Percentiles rank a stretch among this genome's conserved stretches.
Evolutionary conservation across 92 coral and sea anemone genomes (phyloP).

Genomic region (Palythoa grandiflora): DNA sequence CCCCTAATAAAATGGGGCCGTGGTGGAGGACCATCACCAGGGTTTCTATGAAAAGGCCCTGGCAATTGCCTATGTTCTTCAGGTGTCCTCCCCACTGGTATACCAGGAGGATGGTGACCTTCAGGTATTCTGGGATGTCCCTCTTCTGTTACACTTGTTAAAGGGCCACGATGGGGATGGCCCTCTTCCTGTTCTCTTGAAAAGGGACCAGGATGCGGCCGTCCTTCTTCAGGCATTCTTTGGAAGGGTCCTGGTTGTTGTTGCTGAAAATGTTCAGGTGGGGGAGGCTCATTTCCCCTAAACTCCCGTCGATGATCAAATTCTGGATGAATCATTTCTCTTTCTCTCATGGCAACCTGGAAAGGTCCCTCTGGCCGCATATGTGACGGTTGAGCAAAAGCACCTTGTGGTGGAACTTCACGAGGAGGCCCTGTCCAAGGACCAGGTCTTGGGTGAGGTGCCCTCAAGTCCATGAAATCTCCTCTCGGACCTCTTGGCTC

Average conservation of each 20-base stretch:
- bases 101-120: constrained; percentile 14
- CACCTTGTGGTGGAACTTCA: constrained; percentile 27
- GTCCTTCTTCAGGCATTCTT: constrained; percentile 20
- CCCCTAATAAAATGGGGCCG: constrained; percentile 2
- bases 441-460: constrained; percentile 39
- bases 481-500: constrained; percentile 36
- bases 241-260: constrained; percentile 24
- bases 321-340: constrained; percentile 28
- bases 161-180: neutral
- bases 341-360: constrained; percentile 20
- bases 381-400: constrained; percentile 33
- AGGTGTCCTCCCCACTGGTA: neutral
- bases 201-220: constrained; percentile 50
- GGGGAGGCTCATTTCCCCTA: constrained; percentile 17
- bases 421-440: constrained; percentile 27
- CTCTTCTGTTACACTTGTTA: constrained; percentile 23
- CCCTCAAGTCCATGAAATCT: constrained; percentile 33
- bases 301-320: constrained; percentile 34
- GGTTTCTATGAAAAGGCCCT: constrained; percentile 34
- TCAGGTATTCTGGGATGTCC: constrained; percentile 9
- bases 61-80: constrained; percentile 6
- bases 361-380: constrained; percentile 26
- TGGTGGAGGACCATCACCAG: constrained; percentile 13
- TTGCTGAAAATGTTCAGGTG: constrained; percentile 26
- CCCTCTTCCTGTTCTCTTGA: constrained; percentile 36